Evolutionary conservation across 2,797 vertebrate genomes (phyloP).

Genomic region (Craterocephalus amniculus): DNA sequence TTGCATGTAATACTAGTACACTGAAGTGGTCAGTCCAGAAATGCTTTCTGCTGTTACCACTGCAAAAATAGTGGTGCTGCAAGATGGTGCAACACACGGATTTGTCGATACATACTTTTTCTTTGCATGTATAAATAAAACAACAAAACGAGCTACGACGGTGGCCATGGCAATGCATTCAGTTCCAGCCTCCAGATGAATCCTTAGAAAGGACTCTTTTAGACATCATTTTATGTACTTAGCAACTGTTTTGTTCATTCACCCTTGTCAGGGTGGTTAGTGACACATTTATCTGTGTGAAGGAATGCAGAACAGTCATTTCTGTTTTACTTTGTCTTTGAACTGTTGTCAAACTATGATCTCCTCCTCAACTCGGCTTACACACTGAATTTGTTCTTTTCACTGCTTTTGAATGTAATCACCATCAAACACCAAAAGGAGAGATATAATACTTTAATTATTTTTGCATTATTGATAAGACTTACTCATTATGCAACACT

Average conservation of each 20-base stretch:
- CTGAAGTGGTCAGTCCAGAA: too few relatives aligned
- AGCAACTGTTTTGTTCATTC: neutral
- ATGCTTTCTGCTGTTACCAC: too few relatives aligned
- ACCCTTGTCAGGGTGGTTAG: neutral
- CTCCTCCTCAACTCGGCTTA: neutral
- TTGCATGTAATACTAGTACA: too few relatives aligned
- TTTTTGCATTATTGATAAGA: constrained; percentile 54
- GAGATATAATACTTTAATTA: constrained; percentile 50
- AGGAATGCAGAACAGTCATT: neutral
- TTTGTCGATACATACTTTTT: neutral
- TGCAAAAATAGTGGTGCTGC: too few relatives aligned
- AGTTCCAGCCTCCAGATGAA: neutral
- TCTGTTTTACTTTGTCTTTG: neutral
- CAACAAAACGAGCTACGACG: neutral
- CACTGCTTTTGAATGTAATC: constrained; percentile 64
- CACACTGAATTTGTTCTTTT: constrained; percentile 62
- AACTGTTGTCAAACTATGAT: neutral
- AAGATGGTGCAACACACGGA: too few relatives aligned
- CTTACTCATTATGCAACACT: constrained; percentile 33
- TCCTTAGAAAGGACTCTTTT: neutral
- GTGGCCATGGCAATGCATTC: neutral
- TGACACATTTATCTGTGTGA: neutral
- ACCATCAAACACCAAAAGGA: constrained; percentile 68
- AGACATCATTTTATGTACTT: neutral
- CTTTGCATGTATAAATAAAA: neutral